Conservation (phyloP, 1,140 invertebrate genomes). For the Brachionus rubens region DNA sequence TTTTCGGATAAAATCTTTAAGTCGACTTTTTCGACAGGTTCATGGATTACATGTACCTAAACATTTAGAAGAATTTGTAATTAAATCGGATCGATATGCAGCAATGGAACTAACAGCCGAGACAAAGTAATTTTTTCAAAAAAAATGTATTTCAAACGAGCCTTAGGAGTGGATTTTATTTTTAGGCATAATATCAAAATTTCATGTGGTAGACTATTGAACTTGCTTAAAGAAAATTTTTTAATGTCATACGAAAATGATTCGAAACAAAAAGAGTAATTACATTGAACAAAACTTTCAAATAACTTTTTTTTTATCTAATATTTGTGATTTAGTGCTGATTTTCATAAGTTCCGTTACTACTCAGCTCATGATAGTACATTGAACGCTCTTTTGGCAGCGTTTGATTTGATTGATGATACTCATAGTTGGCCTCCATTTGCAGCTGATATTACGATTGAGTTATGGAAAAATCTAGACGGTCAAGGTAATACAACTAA, state of each 20-base stretch:
- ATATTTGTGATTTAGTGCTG: background rate
- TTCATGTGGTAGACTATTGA: constrained; percentile 28
- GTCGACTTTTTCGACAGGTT: background rate
- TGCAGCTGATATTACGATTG: constrained; percentile 35
- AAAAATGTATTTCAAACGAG: background rate
- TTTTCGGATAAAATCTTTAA: background rate
- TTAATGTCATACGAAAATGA: background rate
- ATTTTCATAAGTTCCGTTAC: constrained; percentile 34
- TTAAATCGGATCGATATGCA: background rate
- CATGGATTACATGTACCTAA: constrained; percentile 32
- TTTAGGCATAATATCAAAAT: constrained; percentile 43
- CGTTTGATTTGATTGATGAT: constrained; percentile 24
- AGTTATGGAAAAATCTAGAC: constrained; percentile 14
- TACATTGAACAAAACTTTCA: too few relatives aligned
- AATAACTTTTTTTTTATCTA: too few relatives aligned
- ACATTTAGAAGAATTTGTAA: constrained; percentile 10
- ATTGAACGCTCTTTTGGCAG: constrained; percentile 28
- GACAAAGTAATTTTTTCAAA: background rate
- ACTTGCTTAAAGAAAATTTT: constrained; percentile 34
- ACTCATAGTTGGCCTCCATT: constrained; percentile 38
- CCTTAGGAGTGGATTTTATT: background rate
- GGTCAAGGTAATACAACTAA: background rate
- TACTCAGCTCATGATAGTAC: constrained; percentile 42
- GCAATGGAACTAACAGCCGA: constrained; percentile 39
- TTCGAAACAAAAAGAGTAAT: background rate